Percentiles rank a stretch among this genome's conserved stretches.
These are phyloP conservation scores for Nanorana parkeri DNA, from an alignment of 2,113 vertebrate genomes.

Conservation along the genomic window DNA sequence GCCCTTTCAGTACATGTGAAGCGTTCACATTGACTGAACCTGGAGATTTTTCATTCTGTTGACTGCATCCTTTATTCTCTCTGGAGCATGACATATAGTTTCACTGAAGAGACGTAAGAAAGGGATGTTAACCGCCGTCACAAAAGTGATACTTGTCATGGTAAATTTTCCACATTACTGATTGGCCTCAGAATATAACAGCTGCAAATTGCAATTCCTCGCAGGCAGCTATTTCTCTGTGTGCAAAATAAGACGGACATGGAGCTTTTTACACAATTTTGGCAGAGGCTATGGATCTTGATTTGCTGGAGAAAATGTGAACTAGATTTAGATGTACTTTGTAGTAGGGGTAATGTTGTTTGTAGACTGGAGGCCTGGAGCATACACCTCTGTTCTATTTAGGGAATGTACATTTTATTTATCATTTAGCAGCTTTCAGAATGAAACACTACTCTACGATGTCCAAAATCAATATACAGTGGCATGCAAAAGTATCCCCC, in stretches of 20 bases:
- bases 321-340: background rate
- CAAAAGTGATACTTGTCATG: constrained; percentile 8
- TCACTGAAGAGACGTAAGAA: constrained; percentile 1
- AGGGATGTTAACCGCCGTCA: constrained; percentile 13
- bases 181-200: background rate
- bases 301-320: background rate
- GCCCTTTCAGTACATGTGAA: constrained; percentile 3
- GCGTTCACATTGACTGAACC: constrained; percentile 16
- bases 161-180: constrained; percentile 34
- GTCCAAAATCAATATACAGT: too few relatives aligned
- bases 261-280: background rate
- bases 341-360: background rate
- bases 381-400: too few relatives aligned
- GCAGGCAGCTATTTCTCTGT: background rate
- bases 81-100: constrained; percentile 26
- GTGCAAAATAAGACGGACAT: background rate
- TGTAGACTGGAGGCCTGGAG: background rate
- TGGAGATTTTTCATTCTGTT: constrained; percentile 21
- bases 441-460: background rate
- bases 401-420: constrained; percentile 16
- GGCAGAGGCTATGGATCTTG: background rate
- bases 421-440: background rate
- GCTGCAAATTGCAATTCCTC: constrained; percentile 3
- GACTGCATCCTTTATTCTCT: constrained; percentile 18
- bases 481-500: too few relatives aligned